Conservation (phyloP, 92 coral and sea anemone species). For the Porites divaricata region DNA sequence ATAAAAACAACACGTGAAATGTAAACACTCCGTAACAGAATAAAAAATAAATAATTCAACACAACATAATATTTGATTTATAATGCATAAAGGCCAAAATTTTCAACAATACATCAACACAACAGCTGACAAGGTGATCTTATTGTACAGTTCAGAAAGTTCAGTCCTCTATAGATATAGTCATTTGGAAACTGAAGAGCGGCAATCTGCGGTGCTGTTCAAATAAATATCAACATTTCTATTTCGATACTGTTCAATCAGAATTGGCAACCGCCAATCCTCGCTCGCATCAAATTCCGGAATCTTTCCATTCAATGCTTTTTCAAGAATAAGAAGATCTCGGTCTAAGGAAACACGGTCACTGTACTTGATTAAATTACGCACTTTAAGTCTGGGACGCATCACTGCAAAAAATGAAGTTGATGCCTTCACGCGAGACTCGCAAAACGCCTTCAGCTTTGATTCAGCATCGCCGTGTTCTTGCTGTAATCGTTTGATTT, state of each 20-base stretch:
- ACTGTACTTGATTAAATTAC: slow-evolving; percentile 60
- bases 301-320: slow-evolving; percentile 56
- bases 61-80: no score
- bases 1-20: no score
- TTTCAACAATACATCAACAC: no score
- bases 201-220: slow-evolving; percentile 25
- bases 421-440: slow-evolving; percentile 51
- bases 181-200: slow-evolving; percentile 40
- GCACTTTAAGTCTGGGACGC: slow-evolving; percentile 62
- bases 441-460: slow-evolving; percentile 58
- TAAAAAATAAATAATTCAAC: no score
- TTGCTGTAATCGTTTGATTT: slow-evolving; percentile 39
- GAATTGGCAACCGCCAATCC: slow-evolving; percentile 61
- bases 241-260: slow-evolving; percentile 61
- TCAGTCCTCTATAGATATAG: no score
- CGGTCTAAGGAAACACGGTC: slow-evolving; percentile 52
- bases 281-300: slow-evolving; percentile 62
- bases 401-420: slow-evolving; percentile 47
- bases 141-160: no score
- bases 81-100: no score
- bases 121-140: no score
- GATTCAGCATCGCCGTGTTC: slow-evolving; percentile 52
- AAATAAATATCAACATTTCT: slow-evolving; percentile 53
- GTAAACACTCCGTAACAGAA: no score
- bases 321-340: slow-evolving; percentile 59